Conservation (phyloP, 1,140 invertebrate genomes). For the Myzus persicae region DNA sequence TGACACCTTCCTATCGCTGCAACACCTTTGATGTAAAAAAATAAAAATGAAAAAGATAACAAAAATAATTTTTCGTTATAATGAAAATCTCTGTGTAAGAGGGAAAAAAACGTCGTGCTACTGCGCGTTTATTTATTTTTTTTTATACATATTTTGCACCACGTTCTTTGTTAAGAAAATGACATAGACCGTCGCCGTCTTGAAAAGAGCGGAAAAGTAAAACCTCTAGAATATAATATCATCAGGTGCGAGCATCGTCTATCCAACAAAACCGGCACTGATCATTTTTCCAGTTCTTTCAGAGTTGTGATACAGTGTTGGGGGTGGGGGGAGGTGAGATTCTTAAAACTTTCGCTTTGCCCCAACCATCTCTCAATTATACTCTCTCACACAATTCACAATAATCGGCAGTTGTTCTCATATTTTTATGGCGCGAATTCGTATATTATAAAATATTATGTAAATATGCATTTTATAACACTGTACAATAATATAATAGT, state of each 20-base stretch:
- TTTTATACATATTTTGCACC: not conserved
- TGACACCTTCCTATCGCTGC: not conserved
- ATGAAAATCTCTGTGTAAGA: not conserved
- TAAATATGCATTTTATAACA: not conserved
- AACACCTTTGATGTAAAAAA: constrained; percentile 9
- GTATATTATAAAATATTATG: not conserved
- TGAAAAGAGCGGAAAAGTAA: not conserved
- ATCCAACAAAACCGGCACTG: not conserved
- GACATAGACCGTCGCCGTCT: not conserved
- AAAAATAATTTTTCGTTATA: not conserved
- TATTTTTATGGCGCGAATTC: not conserved
- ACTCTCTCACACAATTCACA: not conserved
- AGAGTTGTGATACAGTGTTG: not conserved
- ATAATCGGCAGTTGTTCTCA: not conserved
- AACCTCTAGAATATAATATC: too few relatives aligned
- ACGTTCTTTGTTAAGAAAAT: not conserved
- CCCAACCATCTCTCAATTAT: not conserved
- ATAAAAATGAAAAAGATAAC: not conserved
- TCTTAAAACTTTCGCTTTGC: not conserved
- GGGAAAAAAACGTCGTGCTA: not conserved
- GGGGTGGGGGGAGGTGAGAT: not conserved
- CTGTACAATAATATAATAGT: not conserved
- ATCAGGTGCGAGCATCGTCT: not conserved
- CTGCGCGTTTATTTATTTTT: not conserved
- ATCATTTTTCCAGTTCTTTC: not conserved